These are phyloP conservation scores for Neolamprologus tretocephalus DNA, from an alignment of 2,113 vertebrate species.

Conservation along the genomic window DNA sequence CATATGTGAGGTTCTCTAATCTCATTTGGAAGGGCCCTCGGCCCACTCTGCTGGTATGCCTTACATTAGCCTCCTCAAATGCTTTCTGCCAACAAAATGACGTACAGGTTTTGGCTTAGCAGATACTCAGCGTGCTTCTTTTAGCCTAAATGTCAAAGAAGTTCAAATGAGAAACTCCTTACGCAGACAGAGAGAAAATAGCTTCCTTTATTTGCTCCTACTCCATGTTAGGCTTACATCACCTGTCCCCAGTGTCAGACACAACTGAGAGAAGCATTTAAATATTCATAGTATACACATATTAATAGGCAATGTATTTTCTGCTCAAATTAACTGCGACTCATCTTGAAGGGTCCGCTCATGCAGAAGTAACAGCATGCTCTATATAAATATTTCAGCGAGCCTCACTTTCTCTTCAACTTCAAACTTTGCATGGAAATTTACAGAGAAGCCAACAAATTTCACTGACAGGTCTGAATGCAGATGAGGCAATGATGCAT, in stretches of 20 bases:
- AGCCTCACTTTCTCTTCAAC: neutral
- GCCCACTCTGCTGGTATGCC: conserved; percentile 29
- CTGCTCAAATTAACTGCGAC: conserved; percentile 43
- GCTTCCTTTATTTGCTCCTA: neutral
- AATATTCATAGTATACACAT: conserved; percentile 50
- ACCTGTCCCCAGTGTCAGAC: conserved; percentile 14
- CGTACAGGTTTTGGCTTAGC: neutral
- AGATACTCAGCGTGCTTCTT: neutral
- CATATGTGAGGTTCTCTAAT: conserved; percentile 59
- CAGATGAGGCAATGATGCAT: neutral
- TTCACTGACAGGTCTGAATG: neutral
- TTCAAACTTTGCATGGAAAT: conserved; percentile 14
- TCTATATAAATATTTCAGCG: conserved; percentile 51
- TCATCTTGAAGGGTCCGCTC: conserved; percentile 22
- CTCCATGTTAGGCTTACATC: conserved; percentile 13
- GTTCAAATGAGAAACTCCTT: neutral
- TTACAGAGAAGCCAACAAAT: neutral
- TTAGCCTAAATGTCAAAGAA: neutral
- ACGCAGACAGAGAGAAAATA: neutral
- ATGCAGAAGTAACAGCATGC: conserved; percentile 25
- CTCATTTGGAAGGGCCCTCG: conserved; percentile 38
- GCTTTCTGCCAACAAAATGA: neutral
- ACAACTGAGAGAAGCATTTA: conserved; percentile 17
- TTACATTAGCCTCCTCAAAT: conserved; percentile 47
- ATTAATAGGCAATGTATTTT: conserved; percentile 58